Base-by-base conservation (phyloP, 2,888 invertebrate species). In the Drosophila greeni region DNA sequence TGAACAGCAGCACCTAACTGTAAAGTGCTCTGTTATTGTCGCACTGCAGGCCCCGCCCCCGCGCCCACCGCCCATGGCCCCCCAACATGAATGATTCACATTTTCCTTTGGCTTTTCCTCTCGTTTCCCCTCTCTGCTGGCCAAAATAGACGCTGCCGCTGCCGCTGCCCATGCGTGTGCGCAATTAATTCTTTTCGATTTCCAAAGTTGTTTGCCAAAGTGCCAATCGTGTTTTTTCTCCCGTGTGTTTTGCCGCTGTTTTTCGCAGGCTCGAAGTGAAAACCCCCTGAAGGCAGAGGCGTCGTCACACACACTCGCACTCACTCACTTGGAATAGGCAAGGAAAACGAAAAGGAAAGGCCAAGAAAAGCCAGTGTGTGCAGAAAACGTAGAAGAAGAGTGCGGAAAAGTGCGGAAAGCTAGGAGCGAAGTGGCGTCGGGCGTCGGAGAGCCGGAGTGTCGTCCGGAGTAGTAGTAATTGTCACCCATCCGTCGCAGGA, bases 21-120 rank as follows among this genome's bases (percentile, higher is more conserved):
- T 64, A 55, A 55, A 62, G 61, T 66, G 75, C 70, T 68, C 73
- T 66, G 73, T 66, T 66, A 62, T 62, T 66, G 68, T 70, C 75
- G 72, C 55, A 24, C 72, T 80, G 67, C 67, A 60, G 31, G 57
- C 55, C 73, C 62, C 49, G 48, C 55, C 56, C 48, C 72, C 71
- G 62, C 70, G 60, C 80, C 82, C 79, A 84, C 72, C 70, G 66
- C 66, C 59, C 64, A 69, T 60, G 69, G 34, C 40, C 73, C 66
- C 74, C 72, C 74, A 61, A 62, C 36, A 54, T 62, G 81, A 84
- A 82, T 81, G 81, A 81, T 84, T 84, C 81, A 81, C 81, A 81
- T 69, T 84, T 79, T 80, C 75, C 66, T 76, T 70, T 51, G 51
- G 66, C 56, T 47, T 31, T 47, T 47, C 70, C 11, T 26, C 53